Percentiles rank a stretch among this genome's conserved stretches.
Conservation (phyloP, 1,140 invertebrate genomes). For the Drosophila arawakana region DNA sequence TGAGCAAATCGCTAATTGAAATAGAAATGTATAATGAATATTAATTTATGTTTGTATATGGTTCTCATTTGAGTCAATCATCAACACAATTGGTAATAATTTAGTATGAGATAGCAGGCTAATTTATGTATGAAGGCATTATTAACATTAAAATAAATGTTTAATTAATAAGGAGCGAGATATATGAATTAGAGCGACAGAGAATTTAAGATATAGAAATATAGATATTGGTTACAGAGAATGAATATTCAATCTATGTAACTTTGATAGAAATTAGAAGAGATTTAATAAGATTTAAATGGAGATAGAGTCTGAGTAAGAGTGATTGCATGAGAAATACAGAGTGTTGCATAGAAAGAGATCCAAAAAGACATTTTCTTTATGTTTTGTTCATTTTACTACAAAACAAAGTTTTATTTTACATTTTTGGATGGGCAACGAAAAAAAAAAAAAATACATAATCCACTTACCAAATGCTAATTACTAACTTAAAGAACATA, state of each 20-base stretch:
- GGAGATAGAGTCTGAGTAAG: slow-evolving; percentile 13
- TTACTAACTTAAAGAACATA: slow-evolving; percentile 16
- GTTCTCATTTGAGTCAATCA: slow-evolving; percentile 6
- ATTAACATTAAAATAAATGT: slow-evolving; percentile 44
- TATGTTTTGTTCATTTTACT: slow-evolving; percentile 58
- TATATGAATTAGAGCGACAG: slow-evolving; percentile 28
- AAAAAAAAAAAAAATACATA: slow-evolving; percentile 35
- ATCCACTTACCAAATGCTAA: slow-evolving; percentile 59
- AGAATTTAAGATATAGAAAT: not conserved
- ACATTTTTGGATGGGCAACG: slow-evolving; percentile 56
- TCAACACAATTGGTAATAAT: slow-evolving; percentile 44
- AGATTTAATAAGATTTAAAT: not conserved
- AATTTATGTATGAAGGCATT: slow-evolving; percentile 43
- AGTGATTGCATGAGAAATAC: slow-evolving; percentile 15
- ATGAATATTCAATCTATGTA: slow-evolving; percentile 11
- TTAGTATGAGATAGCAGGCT: slow-evolving; percentile 43
- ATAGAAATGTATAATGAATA: not conserved
- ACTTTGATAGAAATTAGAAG: slow-evolving; percentile 17
- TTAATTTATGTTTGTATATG: slow-evolving; percentile 18
- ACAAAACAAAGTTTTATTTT: slow-evolving; percentile 67
- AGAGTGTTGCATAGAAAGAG: slow-evolving; percentile 57
- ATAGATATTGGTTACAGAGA: not conserved
- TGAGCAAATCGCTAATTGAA: no score
- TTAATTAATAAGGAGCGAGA: slow-evolving; percentile 39
- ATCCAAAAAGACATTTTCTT: slow-evolving; percentile 84